Evolutionary conservation across 2,113 vertebrate species (phyloP), one percentile per base, ranked within the genome.

Genomic region (Ammodramus savannarum): DNA sequence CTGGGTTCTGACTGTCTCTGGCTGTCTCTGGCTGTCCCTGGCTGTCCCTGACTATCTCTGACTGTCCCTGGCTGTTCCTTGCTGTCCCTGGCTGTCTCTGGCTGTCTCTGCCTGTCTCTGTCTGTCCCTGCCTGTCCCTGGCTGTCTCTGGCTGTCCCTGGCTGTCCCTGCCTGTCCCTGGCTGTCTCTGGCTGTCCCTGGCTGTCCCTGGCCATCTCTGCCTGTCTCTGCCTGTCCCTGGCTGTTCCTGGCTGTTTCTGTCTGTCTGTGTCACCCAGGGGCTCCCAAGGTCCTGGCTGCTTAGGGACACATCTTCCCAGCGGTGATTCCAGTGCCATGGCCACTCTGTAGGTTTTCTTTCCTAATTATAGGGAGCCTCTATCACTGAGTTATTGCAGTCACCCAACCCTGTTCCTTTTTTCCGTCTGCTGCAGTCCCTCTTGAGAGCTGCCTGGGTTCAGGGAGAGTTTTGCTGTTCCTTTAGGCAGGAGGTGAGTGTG

Each of bases 81-180:
- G 1, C 13, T 25, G 7, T 51, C 49, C 2, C 38, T 31, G 52
- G 3, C 17, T 55, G 19, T 22, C 54, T 7, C 54, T 57, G 32
- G 0, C 62, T 44, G 16, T 25, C 48, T 1, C 48, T 49, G 48
- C 0, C 23, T 43, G 7, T 44, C 23, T 9, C 48, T 26, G 48
- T 0, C 25, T 49, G 7, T 49, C 48, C 1, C 48, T 49, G 25
- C 0, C 48, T 26, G 14, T 29, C 27, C 1, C 38, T 31, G 52
- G 3, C 17, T n/a, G 52, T 32, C 31, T 4, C 31, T 55, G 52
- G 4, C 63, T 44, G 31, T 26, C 48, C 6, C 48, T 49, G 48
- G 1, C 9, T 32, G 7, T 44, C 51, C 11, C 29, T 31, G 52
- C 0, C 52, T 22, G 13, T 34, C 32, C 7, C 32, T n/a, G 32